Evolutionary conservation across 2,797 vertebrate species (phyloP).

Genomic region (Leucoraja ocellata): DNA sequence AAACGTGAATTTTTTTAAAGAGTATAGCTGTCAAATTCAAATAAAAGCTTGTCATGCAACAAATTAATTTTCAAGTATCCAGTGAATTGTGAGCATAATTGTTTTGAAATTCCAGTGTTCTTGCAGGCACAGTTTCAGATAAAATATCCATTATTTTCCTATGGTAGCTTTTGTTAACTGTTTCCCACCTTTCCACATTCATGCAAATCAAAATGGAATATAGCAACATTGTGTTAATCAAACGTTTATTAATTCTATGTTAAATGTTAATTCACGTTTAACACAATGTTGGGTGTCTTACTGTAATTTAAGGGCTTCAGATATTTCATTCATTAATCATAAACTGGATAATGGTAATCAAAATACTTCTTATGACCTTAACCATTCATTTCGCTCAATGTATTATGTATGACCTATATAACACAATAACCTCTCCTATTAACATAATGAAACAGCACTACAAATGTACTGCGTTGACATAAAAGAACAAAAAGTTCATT

Average conservation of each 20-base stretch:
- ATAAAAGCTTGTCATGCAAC: background rate
- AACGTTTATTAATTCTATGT: no score
- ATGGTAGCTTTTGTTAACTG: background rate
- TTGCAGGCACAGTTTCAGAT: background rate
- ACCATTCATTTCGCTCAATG: background rate
- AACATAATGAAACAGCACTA: background rate
- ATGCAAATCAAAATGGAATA: background rate
- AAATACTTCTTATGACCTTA: slow-evolving; percentile 4
- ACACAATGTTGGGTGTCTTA: background rate
- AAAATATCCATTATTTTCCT: background rate
- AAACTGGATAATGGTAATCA: background rate
- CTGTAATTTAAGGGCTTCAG: background rate
- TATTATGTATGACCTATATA: background rate
- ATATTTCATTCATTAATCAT: slow-evolving; percentile 1
- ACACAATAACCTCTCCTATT: background rate
- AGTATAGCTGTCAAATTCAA: slow-evolving; percentile 1
- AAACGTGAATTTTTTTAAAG: background rate
- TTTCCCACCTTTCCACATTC: background rate
- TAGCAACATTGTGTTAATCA: background rate
- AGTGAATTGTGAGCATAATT: background rate
- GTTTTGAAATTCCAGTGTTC: background rate
- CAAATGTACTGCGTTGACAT: background rate
- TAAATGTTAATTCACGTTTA: no score
- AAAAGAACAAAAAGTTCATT: background rate
- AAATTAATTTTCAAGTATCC: background rate